These are phyloP conservation scores for Phainopepla nitens DNA, from an alignment of 2,113 vertebrate genomes.

Conservation along the genomic window DNA sequence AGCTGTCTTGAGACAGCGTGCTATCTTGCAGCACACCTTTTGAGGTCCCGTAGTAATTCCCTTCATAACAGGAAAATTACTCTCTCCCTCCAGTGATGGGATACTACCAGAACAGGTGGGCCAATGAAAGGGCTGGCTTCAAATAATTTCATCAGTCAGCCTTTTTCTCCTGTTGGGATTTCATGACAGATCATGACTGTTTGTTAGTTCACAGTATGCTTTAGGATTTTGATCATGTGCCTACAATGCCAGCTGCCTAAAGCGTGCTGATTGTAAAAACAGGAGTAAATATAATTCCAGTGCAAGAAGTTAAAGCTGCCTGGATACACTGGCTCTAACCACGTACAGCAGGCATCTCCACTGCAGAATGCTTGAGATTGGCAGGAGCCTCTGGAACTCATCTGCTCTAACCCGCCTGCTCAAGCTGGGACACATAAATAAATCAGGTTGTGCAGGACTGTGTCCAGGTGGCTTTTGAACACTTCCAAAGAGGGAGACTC, in stretches of 20 bases:
- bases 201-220: neutral
- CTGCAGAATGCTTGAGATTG: neutral
- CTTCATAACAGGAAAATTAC: neutral
- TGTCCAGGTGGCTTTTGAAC: neutral
- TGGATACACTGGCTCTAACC: neutral
- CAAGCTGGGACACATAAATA: neutral
- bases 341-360: neutral
- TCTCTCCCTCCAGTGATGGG: neutral
- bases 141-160: neutral
- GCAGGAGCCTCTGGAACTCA: neutral
- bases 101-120: neutral
- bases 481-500: neutral
- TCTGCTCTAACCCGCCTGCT: fast-evolving
- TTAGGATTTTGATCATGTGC: neutral
- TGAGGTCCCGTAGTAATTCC: neutral
- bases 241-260: neutral
- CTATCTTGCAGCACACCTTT: neutral
- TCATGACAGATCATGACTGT: neutral
- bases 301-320: neutral
- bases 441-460: neutral
- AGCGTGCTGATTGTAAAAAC: neutral
- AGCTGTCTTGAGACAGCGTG: conserved; percentile 40
- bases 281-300: neutral
- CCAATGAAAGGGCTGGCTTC: neutral
- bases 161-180: neutral